phyloP scores from a whole-genome alignment of 2,888 invertebrate genomes.

The Volucella inflata region DNA sequence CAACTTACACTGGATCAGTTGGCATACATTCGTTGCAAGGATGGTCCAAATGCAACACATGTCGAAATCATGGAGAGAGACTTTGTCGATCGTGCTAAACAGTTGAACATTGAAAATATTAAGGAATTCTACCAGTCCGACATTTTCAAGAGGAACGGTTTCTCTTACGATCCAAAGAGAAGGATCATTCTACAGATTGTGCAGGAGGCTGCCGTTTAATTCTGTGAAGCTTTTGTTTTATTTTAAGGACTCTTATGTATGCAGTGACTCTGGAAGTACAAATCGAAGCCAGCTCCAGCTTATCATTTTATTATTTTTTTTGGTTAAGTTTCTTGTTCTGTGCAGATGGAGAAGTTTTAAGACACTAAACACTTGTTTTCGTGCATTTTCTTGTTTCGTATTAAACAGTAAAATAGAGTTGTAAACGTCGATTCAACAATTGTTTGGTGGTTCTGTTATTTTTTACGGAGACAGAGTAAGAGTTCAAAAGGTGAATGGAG shows the following conservation, averaged over 20 bases:
- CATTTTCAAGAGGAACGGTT: slow-evolving; percentile 94
- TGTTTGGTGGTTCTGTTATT: background rate
- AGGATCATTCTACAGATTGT: slow-evolving; percentile 94
- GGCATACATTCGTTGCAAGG: slow-evolving; percentile 90
- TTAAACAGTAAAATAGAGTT: slow-evolving; percentile 36
- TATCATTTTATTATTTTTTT: slow-evolving; percentile 8
- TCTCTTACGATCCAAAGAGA: slow-evolving; percentile 91
- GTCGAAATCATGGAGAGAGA: slow-evolving; percentile 95
- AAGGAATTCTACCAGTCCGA: slow-evolving; percentile 96
- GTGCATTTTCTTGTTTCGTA: slow-evolving; percentile 1
- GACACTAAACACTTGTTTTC: background rate
- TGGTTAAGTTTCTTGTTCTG: slow-evolving; percentile 50
- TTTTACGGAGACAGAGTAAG: no score
- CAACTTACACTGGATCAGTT: slow-evolving; percentile 96
- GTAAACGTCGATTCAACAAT: slow-evolving; percentile 5
- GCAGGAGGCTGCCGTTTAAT: slow-evolving; percentile 85
- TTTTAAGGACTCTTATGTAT: slow-evolving; percentile 21
- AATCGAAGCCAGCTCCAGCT: slow-evolving; percentile 32
- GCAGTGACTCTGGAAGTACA: slow-evolving; percentile 61
- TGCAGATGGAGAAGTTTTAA: slow-evolving; percentile 18
- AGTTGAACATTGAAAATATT: slow-evolving; percentile 94
- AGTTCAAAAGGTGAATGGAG: no score
- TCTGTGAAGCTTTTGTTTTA: background rate
- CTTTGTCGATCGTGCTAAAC: slow-evolving; percentile 93
- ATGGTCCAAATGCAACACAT: slow-evolving; percentile 87